Conservation (phyloP, 2,797 vertebrate genomes). For the Brachymystax lenok region DNA sequence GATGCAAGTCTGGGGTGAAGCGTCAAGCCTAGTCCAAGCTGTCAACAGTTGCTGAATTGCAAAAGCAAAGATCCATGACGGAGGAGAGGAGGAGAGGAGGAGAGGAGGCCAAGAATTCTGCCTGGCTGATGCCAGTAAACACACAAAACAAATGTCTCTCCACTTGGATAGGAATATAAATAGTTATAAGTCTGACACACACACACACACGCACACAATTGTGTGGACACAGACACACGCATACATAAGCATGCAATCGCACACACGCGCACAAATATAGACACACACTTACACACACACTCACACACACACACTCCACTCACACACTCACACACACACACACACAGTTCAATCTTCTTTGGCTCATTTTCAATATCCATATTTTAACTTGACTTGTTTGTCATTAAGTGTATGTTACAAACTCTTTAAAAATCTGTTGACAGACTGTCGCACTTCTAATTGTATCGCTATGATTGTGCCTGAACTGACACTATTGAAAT, state of each 20-base stretch:
- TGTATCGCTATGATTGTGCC: too few species aligned
- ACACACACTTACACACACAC: constrained; percentile 17
- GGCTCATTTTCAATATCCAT: too few species aligned
- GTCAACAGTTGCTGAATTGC: constrained; percentile 51
- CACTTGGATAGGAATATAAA: neutral
- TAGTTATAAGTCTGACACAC: constrained; percentile 22
- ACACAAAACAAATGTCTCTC: constrained; percentile 8
- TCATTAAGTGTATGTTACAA: too few species aligned
- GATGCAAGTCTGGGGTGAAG: constrained; percentile 51
- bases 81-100: constrained; percentile 15
- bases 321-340: neutral
- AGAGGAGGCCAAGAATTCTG: constrained; percentile 5
- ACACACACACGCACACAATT: constrained; percentile 3
- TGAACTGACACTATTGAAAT: too few species aligned
- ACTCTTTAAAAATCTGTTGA: too few species aligned
- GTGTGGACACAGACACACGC: neutral
- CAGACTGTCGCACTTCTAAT: too few species aligned
- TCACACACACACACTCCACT: neutral
- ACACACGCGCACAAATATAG: neutral
- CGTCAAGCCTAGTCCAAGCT: constrained; percentile 47
- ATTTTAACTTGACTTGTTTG: too few species aligned
- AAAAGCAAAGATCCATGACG: constrained; percentile 34
- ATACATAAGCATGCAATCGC: constrained; percentile 47
- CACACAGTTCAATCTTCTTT: neutral
- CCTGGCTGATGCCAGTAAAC: constrained; percentile 4